Conservation (phyloP, 2,888 invertebrate genomes). For the Eupithecia centaureata region DNA sequence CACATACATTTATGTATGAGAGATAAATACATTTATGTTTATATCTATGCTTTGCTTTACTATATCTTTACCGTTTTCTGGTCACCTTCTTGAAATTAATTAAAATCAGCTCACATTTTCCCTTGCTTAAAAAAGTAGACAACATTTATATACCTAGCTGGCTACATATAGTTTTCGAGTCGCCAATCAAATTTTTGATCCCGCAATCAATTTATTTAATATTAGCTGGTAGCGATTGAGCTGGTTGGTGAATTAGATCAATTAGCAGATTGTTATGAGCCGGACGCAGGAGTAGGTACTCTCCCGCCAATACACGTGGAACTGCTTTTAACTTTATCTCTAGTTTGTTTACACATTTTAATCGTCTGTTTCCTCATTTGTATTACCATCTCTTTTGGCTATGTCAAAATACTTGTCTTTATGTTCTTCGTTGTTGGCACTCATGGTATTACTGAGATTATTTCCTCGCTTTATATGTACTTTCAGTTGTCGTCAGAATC, state of each 20-base stretch:
- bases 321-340: not conserved
- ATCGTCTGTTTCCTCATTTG: slow-evolving; percentile 1
- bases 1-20: too few relatives aligned
- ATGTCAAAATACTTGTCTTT: not conserved
- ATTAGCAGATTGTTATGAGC: not conserved
- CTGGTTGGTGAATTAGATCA: not conserved
- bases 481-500: not conserved
- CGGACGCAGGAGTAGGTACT: not conserved
- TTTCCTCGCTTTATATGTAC: not conserved
- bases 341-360: not conserved
- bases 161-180: not conserved
- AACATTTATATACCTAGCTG: not conserved
- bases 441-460: too few relatives aligned
- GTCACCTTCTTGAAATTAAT: too few relatives aligned
- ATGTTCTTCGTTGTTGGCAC: not conserved
- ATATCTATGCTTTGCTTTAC: too few relatives aligned
- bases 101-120: not conserved
- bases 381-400: not conserved
- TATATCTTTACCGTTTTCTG: too few relatives aligned
- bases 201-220: not conserved
- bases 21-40: too few relatives aligned
- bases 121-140: not conserved
- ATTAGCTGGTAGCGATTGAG: not conserved
- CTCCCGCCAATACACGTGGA: not conserved
- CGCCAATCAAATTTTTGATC: not conserved